Base-by-base conservation (phyloP, 2,113 vertebrate genomes). In the Aramus guarauna region DNA sequence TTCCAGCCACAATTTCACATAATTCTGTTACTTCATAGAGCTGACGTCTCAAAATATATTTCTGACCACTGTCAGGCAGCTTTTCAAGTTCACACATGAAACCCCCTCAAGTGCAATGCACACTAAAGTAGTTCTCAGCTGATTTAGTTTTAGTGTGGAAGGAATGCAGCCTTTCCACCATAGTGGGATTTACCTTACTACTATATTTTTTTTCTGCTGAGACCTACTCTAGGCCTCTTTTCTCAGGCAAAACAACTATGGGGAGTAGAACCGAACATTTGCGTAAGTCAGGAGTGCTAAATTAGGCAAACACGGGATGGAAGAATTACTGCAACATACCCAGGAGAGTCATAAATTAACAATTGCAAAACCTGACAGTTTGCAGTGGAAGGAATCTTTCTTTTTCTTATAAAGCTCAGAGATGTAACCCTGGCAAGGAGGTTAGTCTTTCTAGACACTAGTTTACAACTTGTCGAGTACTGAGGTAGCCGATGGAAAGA, bases 11-110 rank as follows among this genome's bases (percentile, higher is more conserved):
- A 66, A 79, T 82, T 95, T 91, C 64, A 72, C 14, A 24, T 73
- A 73, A 75, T 81, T 91, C 64, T 88, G 45, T 95, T 91, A 58
- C 37, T 95, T 87, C 81, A 63, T 62, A 69, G 30, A 94, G 29
- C 17, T 92, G 74, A 79, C 10, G 2, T 69, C 86, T 95, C 58
- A 75, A 90, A 94, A 95, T 21, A 15, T 60, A 55, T 68, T 95
- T 92, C 79, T 97, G 96, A 90, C 91, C 95, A 82, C 62, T 94
- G 66, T 79, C 75, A 92, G 80, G 71, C 74, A 15, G 4, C 58
- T 87, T 95, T 82, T 92, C 94, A 95, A 92, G 92, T 80, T 90
- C 63, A 76, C 37, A 82, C 92, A 76, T 58, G 91, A 92, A 94
- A 73, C 8, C 26, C 34, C n/a, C 86, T 90, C 53, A 79, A 95